Conservation (phyloP, 2,888 invertebrate species). For the Cinara cedri region DNA sequence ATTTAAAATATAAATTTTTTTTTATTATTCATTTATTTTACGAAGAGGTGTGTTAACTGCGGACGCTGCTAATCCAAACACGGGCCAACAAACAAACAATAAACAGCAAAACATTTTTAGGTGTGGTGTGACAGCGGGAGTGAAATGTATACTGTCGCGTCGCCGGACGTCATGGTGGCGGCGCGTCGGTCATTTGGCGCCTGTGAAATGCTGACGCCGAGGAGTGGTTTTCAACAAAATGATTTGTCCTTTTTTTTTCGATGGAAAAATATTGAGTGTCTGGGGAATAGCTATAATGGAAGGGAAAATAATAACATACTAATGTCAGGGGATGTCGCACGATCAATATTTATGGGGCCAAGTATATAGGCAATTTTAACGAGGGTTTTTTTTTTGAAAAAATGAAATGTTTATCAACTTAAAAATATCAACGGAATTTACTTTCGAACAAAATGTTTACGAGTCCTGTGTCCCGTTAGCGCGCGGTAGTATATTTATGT, state of each 20-base stretch:
- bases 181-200: constrained; percentile 41
- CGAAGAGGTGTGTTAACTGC: neutral
- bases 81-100: neutral
- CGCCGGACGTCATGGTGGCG: constrained; percentile 37
- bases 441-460: too few relatives aligned
- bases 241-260: neutral
- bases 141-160: constrained; percentile 10
- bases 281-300: neutral
- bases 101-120: constrained; percentile 13
- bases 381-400: too few relatives aligned
- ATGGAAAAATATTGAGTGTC: constrained; percentile 14
- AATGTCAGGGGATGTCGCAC: too few relatives aligned
- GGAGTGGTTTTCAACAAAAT: constrained; percentile 28
- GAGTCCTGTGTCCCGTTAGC: too few relatives aligned
- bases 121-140: constrained; percentile 32
- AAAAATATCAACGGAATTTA: too few relatives aligned
- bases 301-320: neutral
- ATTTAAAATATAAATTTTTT: neutral
- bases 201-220: constrained; percentile 46
- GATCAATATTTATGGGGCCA: too few relatives aligned
- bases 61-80: neutral
- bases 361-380: too few relatives aligned
- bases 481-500: too few relatives aligned
- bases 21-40: neutral
- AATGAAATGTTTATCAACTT: too few relatives aligned